Evolutionary conservation across 92 coral and sea anemone genomes (phyloP), one percentile per base, ranked within the genome.

Genomic region (Chrysogorgia sp.): DNA sequence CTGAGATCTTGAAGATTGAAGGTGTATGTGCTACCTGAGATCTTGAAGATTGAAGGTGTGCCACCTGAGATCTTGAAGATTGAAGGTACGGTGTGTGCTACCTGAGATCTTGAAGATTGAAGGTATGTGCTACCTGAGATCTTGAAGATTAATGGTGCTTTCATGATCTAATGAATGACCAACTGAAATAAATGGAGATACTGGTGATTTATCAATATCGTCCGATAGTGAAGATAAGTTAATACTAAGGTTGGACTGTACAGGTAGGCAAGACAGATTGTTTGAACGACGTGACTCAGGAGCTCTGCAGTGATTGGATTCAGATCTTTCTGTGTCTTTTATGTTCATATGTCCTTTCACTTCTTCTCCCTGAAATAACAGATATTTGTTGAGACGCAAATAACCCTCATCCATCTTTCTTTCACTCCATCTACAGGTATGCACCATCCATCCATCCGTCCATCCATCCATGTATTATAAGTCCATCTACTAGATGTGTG

Each of bases 91-190:
- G n/a, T n/a, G n/a, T n/a, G n/a, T n/a, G n/a, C n/a, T n/a, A n/a
- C n/a, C n/a, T n/a, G n/a, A n/a, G n/a, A n/a, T n/a, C n/a, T n/a
- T n/a, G n/a, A n/a, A n/a, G n/a, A n/a, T n/a, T n/a, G n/a, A n/a
- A n/a, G n/a, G n/a, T n/a, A n/a, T n/a, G 14, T 37, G 72, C 55
- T 47, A 93, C 69, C 91, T 89, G 48, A 93, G 81, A 77, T 93
- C 98, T 67, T 91, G 98, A 28, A 93, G 67, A 71, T 93, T 93
- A 40, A 93, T 93, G 10, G 98, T 93, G 55, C 98, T 93, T 68
- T 91, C 98, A 15, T 90, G 93, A 40, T 93, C 76, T 1, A 69
- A 58, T 34, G 76, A 22, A 69, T 69, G 59, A 24, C 48, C 76
- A 49, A 69, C 60, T 15, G 76, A 45, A 40, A 49, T 69, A 41